Evolutionary conservation across 2,113 vertebrate species (phyloP), one percentile per base, ranked within the genome.

Genomic region (Lutjanus erythropterus): DNA sequence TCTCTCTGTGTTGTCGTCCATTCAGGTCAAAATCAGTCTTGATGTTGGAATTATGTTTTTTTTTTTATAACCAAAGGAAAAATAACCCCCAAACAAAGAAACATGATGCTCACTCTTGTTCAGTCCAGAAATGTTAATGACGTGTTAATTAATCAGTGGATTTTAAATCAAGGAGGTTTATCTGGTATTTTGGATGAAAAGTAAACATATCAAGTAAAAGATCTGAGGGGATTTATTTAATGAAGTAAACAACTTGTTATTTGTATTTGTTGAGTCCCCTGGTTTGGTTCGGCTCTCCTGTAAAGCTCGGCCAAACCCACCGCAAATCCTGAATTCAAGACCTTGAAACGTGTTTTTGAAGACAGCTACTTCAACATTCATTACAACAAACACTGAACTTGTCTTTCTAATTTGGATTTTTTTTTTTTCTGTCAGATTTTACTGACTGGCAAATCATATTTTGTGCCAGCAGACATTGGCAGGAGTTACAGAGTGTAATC

Each of bases 381-480:
- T 41, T 37, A 10, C n/a, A 44, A 68, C 41, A 62, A 68, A 75
- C 39, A 14, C 29, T 27, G 12, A 35, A 25, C 55, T 12, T 56
- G 35, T 64, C 14, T 19, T 3, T 37, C 46, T 64, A 25, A 68
- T 55, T 31, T 68, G 7, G 49, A 60, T 14, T 50, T 68, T 31
- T 46, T 31, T 41, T 81, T 21, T 41, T 35, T 37, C n/a, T 37
- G 65, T 58, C 39, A 35, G 35, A 80, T 52, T 70, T 65, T 42
- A 21, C 29, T 46, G 44, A 46, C 56, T 39, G 64, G 16, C 39
- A 33, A 65, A 25, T 56, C 10, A 12, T 14, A 6, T 60, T 14
- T 53, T n/a, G 35, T 82, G 79, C 84, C 84, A 86, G 65, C 35
- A 74, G 69, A 69, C 50, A 7, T 35, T 82, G 84, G 79, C 74